Base-by-base conservation (phyloP, 1,140 invertebrate species). In the Drosophila jambulina region DNA sequence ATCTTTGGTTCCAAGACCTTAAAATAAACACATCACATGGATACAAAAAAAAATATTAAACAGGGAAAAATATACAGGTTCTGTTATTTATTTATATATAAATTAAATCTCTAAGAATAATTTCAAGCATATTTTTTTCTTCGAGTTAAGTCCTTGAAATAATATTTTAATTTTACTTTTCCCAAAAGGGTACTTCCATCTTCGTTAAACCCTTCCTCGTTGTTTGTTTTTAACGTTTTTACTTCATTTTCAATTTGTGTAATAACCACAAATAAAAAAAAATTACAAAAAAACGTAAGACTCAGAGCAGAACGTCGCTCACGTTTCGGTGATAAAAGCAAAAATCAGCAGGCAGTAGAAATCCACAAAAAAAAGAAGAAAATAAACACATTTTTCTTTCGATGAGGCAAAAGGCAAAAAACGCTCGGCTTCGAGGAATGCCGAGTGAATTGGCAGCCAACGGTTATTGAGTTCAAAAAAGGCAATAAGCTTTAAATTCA, bases 321-420 rank as follows among this genome's bases (percentile, higher is more conserved):
- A 77, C 75, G 74, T 77, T 76, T 76, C 40, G 74, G 74, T 64
- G 74, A 76, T 76, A 76, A 76, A 70, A 42, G 32, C 48, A 53
- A 57, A 75, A 75, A 56, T 46, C 42, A 75, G 40, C 60, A 43
- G 36, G 58, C 19, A 38, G 36, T 49, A 17, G 29, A 42, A 51
- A 69, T 51, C 60, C 51, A 57, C 27, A 42, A 65, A 17, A 34
- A 32, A 64, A 21, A 53, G 17, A 17, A 36, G 34, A 56, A 57
- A 49, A 51, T 27, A 49, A 63, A 48, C n/a, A 65, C 67, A 68
- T 70, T 74, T 60, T 74, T 53, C 38, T 46, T 51, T 60, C 64
- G 65, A 53, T 70, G 70, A 59, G 57, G 64, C 70, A 51, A 59
- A 74, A 34, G 15, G 15, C 12, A 51, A 74, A 46, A 67, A 67